Percentiles rank a stretch among this genome's conserved stretches.
phyloP scores from a whole-genome alignment of 2,113 vertebrate genomes.

The Columba janthina region DNA sequence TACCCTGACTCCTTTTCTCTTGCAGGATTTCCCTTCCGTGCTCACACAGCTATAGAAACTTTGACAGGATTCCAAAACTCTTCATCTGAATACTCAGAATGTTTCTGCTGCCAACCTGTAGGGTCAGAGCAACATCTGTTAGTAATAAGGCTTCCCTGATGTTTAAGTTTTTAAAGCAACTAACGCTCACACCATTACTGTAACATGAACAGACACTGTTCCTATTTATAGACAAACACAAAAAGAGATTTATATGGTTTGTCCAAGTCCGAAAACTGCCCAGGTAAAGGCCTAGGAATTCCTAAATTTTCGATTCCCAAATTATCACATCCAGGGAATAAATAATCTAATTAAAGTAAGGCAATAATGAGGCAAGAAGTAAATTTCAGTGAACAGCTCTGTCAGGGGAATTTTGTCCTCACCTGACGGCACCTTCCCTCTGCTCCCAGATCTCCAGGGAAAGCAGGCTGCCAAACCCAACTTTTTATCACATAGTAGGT shows the following conservation, averaged over 20 bases:
- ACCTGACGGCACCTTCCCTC: not conserved
- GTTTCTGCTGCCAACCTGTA: not conserved
- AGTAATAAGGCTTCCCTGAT: not conserved
- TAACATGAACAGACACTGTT: not conserved
- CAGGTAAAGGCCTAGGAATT: not conserved
- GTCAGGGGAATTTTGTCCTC: not conserved
- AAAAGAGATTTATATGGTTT: not conserved
- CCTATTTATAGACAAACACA: not conserved
- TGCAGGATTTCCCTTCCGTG: not conserved
- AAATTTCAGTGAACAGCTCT: not conserved
- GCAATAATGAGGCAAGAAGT: not conserved
- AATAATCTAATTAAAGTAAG: not conserved
- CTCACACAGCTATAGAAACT: not conserved
- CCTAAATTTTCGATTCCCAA: not conserved
- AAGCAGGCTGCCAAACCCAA: not conserved
- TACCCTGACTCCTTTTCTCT: not conserved
- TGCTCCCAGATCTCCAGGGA: not conserved
- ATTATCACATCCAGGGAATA: not conserved
- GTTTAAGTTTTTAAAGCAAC: not conserved
- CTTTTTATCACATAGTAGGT: not conserved
- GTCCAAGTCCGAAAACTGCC: not conserved
- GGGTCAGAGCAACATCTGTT: not conserved
- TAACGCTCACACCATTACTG: not conserved
- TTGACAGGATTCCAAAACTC: not conserved
- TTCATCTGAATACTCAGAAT: not conserved